Conservation (phyloP, 2,888 invertebrate genomes). For the Parnassius apollo region DNA sequence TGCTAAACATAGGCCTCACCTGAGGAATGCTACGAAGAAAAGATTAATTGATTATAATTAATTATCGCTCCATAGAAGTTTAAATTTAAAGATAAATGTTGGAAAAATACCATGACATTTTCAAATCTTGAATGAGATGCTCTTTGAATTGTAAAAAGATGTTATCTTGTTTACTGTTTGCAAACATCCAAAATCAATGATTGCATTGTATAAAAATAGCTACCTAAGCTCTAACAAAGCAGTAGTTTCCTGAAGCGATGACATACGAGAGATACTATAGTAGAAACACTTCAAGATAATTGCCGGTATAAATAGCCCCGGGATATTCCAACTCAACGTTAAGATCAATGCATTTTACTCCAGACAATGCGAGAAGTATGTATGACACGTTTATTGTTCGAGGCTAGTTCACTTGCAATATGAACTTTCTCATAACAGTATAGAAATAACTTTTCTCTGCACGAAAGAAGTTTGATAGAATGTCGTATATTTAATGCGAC, state of each 20-base stretch:
- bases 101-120: too few species aligned
- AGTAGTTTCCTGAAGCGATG: slow-evolving; percentile 32
- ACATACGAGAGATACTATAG: slow-evolving; percentile 41
- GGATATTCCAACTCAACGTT: slow-evolving; percentile 53
- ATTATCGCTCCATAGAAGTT: too few species aligned
- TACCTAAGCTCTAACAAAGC: slow-evolving; percentile 16
- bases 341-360: slow-evolving; percentile 52
- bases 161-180: slow-evolving; percentile 53
- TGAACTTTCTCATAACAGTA: not conserved
- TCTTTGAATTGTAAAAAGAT: slow-evolving; percentile 38
- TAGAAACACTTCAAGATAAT: slow-evolving; percentile 39
- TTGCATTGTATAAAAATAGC: slow-evolving; percentile 4
- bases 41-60: too few species aligned
- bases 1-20: too few species aligned
- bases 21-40: too few species aligned
- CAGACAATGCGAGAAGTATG: slow-evolving; percentile 9
- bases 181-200: slow-evolving; percentile 40
- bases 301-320: slow-evolving; percentile 56
- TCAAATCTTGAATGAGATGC: not conserved
- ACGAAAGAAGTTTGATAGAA: not conserved
- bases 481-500: slow-evolving; percentile 13
- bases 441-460: slow-evolving; percentile 7
- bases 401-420: not conserved
- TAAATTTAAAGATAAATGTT: too few species aligned
- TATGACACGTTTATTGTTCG: slow-evolving; percentile 9